Evolutionary conservation across 2,888 invertebrate species (phyloP).

Genomic region (Cetonia aurata): DNA sequence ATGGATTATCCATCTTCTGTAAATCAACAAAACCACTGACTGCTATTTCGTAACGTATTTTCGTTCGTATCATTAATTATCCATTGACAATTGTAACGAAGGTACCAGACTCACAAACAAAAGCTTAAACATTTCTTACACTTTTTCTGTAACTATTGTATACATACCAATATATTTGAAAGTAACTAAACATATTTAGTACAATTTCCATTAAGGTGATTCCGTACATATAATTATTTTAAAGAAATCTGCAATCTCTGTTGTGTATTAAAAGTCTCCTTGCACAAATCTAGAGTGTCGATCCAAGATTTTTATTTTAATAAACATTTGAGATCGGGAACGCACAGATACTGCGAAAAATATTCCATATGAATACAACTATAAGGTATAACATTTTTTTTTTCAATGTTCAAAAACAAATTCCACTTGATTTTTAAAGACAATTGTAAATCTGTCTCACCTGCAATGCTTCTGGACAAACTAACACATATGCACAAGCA

Average conservation of each 20-base stretch:
- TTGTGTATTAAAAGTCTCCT: slow-evolving; percentile 39
- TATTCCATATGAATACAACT: slow-evolving; percentile 49
- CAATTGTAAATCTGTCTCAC: slow-evolving; percentile 53
- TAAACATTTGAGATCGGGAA: slow-evolving; percentile 43
- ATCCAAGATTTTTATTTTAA: slow-evolving; percentile 44
- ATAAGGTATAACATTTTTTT: slow-evolving; percentile 42
- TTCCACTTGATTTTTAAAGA: slow-evolving; percentile 51
- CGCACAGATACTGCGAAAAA: slow-evolving; percentile 52
- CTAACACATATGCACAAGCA: slow-evolving; percentile 49
- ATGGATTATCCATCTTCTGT: slow-evolving; percentile 29
- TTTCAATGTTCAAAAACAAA: slow-evolving; percentile 46
- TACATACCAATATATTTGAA: slow-evolving; percentile 53
- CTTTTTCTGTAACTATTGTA: slow-evolving; percentile 51
- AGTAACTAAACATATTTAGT: slow-evolving; percentile 44
- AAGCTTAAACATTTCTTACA: slow-evolving; percentile 48
- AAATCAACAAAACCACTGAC: slow-evolving; percentile 33
- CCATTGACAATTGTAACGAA: slow-evolving; percentile 31
- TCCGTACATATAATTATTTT: slow-evolving; percentile 43
- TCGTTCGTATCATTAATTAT: background rate
- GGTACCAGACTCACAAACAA: slow-evolving; percentile 53
- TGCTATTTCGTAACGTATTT: slow-evolving; percentile 21
- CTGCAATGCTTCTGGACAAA: slow-evolving; percentile 52
- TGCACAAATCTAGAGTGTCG: slow-evolving; percentile 44
- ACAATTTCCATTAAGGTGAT: slow-evolving; percentile 42
- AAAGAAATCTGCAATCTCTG: slow-evolving; percentile 45